These are phyloP conservation scores for Zaprionus inermis DNA, from an alignment of 1,140 invertebrate species.

Conservation along the genomic window DNA sequence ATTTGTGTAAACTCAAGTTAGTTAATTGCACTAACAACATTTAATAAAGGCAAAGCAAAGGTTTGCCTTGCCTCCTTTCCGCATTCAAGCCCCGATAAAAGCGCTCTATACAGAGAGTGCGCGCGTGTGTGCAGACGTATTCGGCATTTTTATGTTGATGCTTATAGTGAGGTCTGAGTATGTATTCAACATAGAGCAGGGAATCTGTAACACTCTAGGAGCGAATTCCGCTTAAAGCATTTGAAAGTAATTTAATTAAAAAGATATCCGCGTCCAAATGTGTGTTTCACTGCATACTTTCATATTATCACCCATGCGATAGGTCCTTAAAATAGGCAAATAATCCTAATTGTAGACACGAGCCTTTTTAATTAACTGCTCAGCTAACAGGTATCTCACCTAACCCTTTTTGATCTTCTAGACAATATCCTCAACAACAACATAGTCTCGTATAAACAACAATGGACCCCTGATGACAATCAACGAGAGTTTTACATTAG, in stretches of 20 bases:
- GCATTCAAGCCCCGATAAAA: conserved; percentile 28
- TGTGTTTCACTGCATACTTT: conserved; percentile 50
- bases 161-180: conserved; percentile 21
- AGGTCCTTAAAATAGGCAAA: background rate
- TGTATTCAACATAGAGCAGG: conserved; percentile 3
- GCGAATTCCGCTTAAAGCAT: conserved; percentile 65
- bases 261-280: conserved; percentile 52
- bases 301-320: background rate
- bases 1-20: conserved; percentile 47
- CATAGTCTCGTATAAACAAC: conserved; percentile 35
- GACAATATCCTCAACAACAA: conserved; percentile 24
- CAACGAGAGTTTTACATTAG: conserved; percentile 79
- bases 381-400: conserved; percentile 31
- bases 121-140: conserved; percentile 22
- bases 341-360: conserved; percentile 40
- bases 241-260: conserved; percentile 76
- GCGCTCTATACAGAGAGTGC: conserved; percentile 23
- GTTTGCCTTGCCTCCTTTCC: conserved; percentile 3
- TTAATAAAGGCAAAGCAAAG: conserved; percentile 46
- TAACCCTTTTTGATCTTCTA: conserved; percentile 17
- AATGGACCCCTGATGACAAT: conserved; percentile 43
- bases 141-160: conserved; percentile 46
- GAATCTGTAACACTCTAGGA: background rate
- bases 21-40: conserved; percentile 77
- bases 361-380: conserved; percentile 70